Conservation (phyloP, 2,888 invertebrate genomes). For the Bombylius major region DNA sequence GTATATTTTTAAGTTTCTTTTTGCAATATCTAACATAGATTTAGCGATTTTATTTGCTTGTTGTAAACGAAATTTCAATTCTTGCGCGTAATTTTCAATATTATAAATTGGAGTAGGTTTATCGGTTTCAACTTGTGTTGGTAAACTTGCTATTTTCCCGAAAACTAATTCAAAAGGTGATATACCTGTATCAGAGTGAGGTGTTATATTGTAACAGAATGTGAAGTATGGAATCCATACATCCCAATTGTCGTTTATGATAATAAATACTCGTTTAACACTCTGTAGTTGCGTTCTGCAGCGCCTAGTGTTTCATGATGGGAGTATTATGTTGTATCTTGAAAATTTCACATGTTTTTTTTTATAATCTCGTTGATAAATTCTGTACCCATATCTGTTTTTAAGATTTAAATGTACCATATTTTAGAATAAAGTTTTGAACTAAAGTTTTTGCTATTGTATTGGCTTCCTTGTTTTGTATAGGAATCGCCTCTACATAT, state of each 20-base stretch:
- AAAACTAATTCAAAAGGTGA: background rate
- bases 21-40: background rate
- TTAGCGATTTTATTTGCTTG: background rate
- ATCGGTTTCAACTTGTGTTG: background rate
- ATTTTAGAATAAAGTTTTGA: no score
- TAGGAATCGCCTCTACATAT: no score
- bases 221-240: slow-evolving; percentile 1
- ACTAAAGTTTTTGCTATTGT: no score
- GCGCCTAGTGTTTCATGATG: background rate
- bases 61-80: background rate
- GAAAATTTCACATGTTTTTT: background rate
- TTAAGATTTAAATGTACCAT: no score
- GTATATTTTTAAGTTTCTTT: background rate
- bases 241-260: slow-evolving; percentile 4
- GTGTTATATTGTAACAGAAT: slow-evolving; percentile 2
- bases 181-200: background rate
- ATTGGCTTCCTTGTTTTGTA: no score
- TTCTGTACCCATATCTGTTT: no score
- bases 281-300: background rate
- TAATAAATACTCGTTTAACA: slow-evolving; percentile 2
- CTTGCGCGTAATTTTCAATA: no score
- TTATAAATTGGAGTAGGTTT: no score
- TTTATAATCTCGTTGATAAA: no score
- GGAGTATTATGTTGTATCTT: background rate
- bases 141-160: background rate